These are phyloP conservation scores for Macrosoma leucophasiata DNA, from an alignment of 2,888 invertebrate species.

Conservation along the genomic window DNA sequence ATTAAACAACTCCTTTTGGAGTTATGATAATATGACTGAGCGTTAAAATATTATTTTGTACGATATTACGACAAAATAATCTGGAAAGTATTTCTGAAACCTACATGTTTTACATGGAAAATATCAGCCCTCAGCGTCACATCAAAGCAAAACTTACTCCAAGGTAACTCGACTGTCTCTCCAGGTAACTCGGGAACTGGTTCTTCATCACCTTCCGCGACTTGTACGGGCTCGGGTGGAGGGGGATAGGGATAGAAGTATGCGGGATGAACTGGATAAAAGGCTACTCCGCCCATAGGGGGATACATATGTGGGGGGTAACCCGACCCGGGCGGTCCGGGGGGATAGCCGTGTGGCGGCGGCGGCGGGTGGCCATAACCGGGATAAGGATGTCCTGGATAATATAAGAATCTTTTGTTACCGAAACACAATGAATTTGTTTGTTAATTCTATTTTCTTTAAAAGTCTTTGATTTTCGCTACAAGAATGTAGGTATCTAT, in stretches of 20 bases:
- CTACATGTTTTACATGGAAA: too few species aligned
- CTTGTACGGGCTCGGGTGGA: conserved; percentile 28
- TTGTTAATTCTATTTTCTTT: too few species aligned
- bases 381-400: conserved; percentile 59
- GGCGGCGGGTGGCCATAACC: conserved; percentile 55
- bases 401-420: too few species aligned
- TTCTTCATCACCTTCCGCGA: conserved; percentile 44
- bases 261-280: conserved; percentile 61
- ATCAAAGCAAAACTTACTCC: conserved; percentile 74
- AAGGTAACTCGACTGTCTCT: conserved; percentile 67
- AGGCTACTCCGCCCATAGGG: conserved; percentile 42
- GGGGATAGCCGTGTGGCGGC: conserved; percentile 31
- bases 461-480: too few species aligned
- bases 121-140: too few species aligned
- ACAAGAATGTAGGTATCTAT: too few species aligned
- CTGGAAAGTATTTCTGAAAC: too few species aligned
- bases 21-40: too few species aligned
- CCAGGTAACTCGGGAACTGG: conserved; percentile 59
- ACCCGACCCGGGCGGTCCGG: conserved; percentile 31
- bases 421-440: too few species aligned
- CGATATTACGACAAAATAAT: too few species aligned
- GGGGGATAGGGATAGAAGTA: conserved; percentile 56
- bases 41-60: too few species aligned
- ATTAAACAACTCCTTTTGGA: too few species aligned
- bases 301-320: conserved; percentile 37